Percentiles rank a stretch among this genome's conserved stretches.
Evolutionary conservation across 2,113 vertebrate genomes (phyloP).

Genomic region (Leptosomus discolor): DNA sequence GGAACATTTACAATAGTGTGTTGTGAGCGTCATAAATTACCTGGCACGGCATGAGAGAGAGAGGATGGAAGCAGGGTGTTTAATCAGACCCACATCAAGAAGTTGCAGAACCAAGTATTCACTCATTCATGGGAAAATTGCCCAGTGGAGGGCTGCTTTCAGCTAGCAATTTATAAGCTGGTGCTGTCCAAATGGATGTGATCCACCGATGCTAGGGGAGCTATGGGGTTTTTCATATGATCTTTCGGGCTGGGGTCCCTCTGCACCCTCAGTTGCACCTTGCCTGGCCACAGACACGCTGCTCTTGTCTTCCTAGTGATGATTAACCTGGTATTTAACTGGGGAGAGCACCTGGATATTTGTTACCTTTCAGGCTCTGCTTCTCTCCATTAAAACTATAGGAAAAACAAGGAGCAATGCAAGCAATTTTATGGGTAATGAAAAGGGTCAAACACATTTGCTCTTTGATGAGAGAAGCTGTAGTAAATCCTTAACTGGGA

Average conservation of each 20-base stretch:
- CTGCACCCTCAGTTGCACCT: fast-evolving
- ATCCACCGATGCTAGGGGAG: not conserved
- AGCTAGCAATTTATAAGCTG: not conserved
- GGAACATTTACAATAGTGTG: not conserved
- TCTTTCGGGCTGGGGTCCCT: not conserved
- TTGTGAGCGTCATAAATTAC: not conserved
- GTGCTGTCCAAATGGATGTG: not conserved
- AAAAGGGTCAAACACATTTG: conserved; percentile 29
- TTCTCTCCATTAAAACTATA: not conserved
- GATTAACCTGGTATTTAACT: not conserved
- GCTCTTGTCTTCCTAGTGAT: not conserved
- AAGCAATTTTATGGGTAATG: conserved; percentile 17
- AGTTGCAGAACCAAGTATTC: not conserved
- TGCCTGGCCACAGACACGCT: not conserved
- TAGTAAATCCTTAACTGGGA: conserved; percentile 30
- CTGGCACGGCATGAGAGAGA: fast-evolving
- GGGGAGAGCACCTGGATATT: not conserved
- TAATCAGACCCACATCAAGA: not conserved
- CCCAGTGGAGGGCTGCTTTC: not conserved
- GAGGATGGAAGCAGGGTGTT: not conserved
- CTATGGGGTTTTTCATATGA: not conserved
- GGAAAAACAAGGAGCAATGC: not conserved
- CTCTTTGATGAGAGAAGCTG: conserved; percentile 18
- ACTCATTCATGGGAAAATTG: not conserved
- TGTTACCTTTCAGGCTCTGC: not conserved